A percentile compares a stretch with the other conserved stretches of the same genome.
Evolutionary conservation across 2,888 invertebrate species (phyloP).

Genomic region (Amblyjoppa proteus): DNA sequence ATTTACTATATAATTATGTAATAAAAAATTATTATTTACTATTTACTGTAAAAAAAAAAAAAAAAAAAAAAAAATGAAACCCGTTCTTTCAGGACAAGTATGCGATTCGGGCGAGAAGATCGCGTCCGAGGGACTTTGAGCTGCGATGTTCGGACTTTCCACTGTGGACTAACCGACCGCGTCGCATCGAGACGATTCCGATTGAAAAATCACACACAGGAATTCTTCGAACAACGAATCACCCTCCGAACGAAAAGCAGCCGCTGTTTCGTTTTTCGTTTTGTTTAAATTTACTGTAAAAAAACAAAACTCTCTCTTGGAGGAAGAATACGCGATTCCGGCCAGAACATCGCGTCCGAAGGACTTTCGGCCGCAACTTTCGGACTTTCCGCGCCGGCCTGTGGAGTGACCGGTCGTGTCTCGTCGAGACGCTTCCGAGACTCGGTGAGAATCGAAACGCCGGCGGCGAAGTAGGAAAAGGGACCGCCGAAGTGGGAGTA

Average conservation of each 20-base stretch:
- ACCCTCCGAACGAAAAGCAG: background rate
- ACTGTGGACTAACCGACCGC: background rate
- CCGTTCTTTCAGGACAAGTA: background rate
- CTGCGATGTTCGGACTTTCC: background rate
- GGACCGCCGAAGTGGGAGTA: conserved; percentile 8
- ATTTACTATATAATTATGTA: no score
- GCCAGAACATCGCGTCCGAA: conserved; percentile 8
- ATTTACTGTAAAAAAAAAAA: background rate
- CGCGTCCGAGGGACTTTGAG: background rate
- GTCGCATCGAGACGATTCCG: background rate
- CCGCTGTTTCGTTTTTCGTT: background rate
- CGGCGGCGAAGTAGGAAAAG: conserved; percentile 12
- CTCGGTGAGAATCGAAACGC: conserved; percentile 13
- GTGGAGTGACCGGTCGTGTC: background rate
- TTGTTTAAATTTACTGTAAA: no score
- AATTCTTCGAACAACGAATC: background rate
- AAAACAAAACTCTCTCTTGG: background rate
- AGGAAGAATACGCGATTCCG: background rate
- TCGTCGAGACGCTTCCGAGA: background rate
- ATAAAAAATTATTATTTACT: no score
- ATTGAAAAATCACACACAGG: background rate
- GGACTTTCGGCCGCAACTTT: conserved; percentile 2
- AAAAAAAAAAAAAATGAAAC: no score
- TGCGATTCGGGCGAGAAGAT: background rate
- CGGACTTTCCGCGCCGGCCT: background rate